Conservation (phyloP, 2,113 vertebrate species). For the Cyprichromis sp. region DNA sequence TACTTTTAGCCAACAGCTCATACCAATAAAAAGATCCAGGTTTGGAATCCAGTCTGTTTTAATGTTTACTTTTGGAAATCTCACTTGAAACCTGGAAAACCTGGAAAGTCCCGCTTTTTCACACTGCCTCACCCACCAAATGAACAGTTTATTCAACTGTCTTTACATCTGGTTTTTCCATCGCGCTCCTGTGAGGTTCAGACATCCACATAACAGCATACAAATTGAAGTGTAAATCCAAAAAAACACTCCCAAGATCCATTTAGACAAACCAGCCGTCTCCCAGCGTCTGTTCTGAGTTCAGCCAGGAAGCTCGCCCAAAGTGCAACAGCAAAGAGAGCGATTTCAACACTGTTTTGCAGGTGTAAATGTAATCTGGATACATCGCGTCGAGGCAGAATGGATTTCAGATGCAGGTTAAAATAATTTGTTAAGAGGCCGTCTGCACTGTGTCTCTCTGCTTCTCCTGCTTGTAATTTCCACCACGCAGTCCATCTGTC, state of each 20-base stretch:
- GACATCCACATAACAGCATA: background rate
- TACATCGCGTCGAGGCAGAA: background rate
- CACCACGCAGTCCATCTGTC: background rate
- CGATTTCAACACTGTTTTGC: background rate
- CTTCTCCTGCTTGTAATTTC: background rate
- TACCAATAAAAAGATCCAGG: background rate
- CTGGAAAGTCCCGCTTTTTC: background rate
- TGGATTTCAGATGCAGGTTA: background rate
- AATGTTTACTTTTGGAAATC: background rate
- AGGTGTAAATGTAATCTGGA: slow-evolving; percentile 21
- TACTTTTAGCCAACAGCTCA: background rate
- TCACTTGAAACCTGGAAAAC: background rate
- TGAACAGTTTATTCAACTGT: background rate
- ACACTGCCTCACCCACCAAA: background rate
- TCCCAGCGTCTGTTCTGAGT: background rate
- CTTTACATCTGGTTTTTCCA: slow-evolving; percentile 17
- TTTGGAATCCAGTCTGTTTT: background rate
- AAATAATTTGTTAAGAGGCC: background rate
- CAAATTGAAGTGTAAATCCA: slow-evolving; percentile 4
- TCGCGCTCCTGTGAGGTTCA: background rate
- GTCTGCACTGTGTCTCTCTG: background rate
- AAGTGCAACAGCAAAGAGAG: background rate
- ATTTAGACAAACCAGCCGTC: background rate
- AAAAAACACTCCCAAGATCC: background rate
- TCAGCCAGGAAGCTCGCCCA: background rate